Base-by-base conservation (phyloP, 2,888 invertebrate genomes). In the Drosophila sordidula region DNA sequence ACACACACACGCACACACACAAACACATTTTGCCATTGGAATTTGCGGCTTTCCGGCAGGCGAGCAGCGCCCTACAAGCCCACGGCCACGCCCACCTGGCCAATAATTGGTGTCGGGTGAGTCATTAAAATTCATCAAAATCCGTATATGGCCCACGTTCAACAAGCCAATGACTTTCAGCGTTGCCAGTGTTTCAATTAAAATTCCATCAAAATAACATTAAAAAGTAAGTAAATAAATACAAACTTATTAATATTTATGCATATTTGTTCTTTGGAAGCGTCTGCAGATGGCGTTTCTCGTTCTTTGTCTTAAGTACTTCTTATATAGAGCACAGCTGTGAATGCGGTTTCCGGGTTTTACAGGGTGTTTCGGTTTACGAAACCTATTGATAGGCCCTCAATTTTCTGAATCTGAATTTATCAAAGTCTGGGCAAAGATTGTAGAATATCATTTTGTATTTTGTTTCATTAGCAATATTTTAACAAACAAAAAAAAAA, bases 221-320 rank as follows among this genome's bases (percentile, higher is more conserved):
- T 32, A 72, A 52, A 56, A 59, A 51, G 9, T 26, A 29, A 29
- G 29, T 29, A 29, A 29, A 56, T 54, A 44, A 34, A 61, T 57
- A 79, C 63, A 71, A 82, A 58, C 65, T 70, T 86, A 86, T 83
- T 80, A 80, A 80, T 83, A 75, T 83, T 79, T 62, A 75, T 66
- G 62, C 52, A 41, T 56, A 65, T 70, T 54, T 44, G 39, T 46
- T 16, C 9, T 36, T 41, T 6, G 45, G 36, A 25, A 45, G 38
- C 25, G 32, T 25, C 50, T 14, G 32, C 65, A 42, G 58, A 22
- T 62, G 63, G 18, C 49, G 6, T 49, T 47, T n/a, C 56, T 58
- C n/a, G 41, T 44, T 36, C 51, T 51, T n/a, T 45, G 39, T 16
- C 9, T 14, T 18, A 50, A 29, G 18, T 29, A 25, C 1, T 6